Base-by-base conservation (phyloP, 2,797 vertebrate genomes). In the Helostoma temminkii region DNA sequence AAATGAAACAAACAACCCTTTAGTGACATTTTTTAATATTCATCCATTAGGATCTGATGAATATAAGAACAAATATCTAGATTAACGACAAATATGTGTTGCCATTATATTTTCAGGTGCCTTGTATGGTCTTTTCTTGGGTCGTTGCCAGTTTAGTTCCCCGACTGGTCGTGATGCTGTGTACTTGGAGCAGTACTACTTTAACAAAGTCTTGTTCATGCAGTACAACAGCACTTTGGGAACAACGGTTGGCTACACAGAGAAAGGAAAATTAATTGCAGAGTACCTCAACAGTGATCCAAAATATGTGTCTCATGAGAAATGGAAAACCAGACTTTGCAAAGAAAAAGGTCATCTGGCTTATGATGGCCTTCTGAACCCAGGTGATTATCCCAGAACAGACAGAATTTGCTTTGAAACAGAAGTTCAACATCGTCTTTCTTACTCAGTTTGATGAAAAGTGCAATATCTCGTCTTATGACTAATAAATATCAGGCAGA, bases 161-260 rank as follows among this genome's bases (percentile, higher is more conserved):
- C 1, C 1, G n/a, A 59, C 52, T 2, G 30, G 60, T 28, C 41
- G 53, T 3, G 55, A 76, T 21, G 42, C 15, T n/a, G 19, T 60
- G 25, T 60, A 8, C 12, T 12, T 71, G 55, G 61, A 48, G 1
- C 55, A 61, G 26, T 21, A 36, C 22, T 71, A 54, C 55, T 49
- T 65, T 11, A 71, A 71, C 32, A 76, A 76, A 0, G 1, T 49
- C 3, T 14, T 76, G 6, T 1, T 0, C 5, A 0, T 0, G 0
- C 60, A 66, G 22, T 71, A 60, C 66, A 76, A 76, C 61, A 66
- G 66, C 36, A 76, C 55, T 19, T 0, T 66, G 43, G 61, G 61
- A 1, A 71, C 65, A 49, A 5, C 37, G 2, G 21, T 42, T 0
- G 74, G 66, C 32, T 71, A 55, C 61, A 71, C 66, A 47, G 22